phyloP scores from a whole-genome alignment of 2,797 vertebrate genomes.

The Alauda arvensis region DNA sequence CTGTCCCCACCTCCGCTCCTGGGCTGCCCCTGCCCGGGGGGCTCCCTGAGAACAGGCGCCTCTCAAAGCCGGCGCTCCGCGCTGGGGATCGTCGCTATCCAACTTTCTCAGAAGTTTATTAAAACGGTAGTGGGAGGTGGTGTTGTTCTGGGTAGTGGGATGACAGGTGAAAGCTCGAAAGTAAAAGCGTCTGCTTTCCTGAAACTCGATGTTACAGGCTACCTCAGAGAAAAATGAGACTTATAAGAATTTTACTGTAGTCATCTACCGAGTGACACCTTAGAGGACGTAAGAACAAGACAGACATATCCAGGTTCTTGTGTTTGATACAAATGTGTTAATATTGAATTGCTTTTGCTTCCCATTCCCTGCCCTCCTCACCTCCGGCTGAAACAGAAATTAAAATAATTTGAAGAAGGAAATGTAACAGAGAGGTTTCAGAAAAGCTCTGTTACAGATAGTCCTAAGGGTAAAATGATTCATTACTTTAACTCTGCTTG shows the following conservation, averaged over 20 bases:
- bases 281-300: neutral
- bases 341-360: neutral
- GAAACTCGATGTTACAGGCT: neutral
- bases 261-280: neutral
- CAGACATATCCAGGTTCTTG: neutral
- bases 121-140: neutral
- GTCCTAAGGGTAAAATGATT: neutral
- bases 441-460: neutral
- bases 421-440: neutral
- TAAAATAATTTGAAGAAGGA: neutral
- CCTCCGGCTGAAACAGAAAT: neutral
- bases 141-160: neutral
- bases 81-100: neutral
- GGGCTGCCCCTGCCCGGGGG: neutral
- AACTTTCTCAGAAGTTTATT: conserved; percentile 32
- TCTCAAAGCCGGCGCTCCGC: neutral
- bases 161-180: neutral
- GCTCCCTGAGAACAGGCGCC: neutral
- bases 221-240: neutral
- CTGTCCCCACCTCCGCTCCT: neutral
- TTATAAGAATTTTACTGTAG: neutral
- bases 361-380: neutral
- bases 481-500: neutral
- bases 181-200: fast-evolving
- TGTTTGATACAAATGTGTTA: neutral